These are phyloP conservation scores for Doryteuthis pealeii DNA, from an alignment of 1,140 invertebrate species.

Conservation along the genomic window DNA sequence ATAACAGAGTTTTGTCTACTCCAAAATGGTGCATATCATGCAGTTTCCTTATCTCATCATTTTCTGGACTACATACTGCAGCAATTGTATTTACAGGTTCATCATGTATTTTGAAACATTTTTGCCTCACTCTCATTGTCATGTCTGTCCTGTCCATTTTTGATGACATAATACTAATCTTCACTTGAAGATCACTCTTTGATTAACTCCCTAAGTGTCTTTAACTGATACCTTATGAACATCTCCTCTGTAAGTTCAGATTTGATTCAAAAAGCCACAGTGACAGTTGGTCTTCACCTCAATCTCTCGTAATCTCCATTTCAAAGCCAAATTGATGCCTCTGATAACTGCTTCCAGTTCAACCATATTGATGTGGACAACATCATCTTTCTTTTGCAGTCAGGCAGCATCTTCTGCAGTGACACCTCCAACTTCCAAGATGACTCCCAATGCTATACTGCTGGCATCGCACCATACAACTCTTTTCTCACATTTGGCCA, in stretches of 20 bases:
- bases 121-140: not conserved
- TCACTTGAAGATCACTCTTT: not conserved
- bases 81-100: not conserved
- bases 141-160: not conserved
- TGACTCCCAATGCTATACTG: not conserved
- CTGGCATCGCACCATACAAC: not conserved
- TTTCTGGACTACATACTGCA: not conserved
- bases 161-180: not conserved
- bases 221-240: not conserved
- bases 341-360: not conserved
- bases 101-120: not conserved
- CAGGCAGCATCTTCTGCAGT: not conserved
- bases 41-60: not conserved
- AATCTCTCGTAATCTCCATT: not conserved
- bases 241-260: not conserved
- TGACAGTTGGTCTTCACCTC: not conserved
- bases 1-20: not conserved
- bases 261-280: not conserved
- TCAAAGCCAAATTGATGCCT: not conserved
- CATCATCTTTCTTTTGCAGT: not conserved
- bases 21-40: not conserved
- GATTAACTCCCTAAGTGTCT: not conserved
- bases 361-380: not conserved
- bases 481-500: not conserved
- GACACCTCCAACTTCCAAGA: not conserved